phyloP scores from a whole-genome alignment of 2,888 invertebrate genomes.

The Lingula anatina region DNA sequence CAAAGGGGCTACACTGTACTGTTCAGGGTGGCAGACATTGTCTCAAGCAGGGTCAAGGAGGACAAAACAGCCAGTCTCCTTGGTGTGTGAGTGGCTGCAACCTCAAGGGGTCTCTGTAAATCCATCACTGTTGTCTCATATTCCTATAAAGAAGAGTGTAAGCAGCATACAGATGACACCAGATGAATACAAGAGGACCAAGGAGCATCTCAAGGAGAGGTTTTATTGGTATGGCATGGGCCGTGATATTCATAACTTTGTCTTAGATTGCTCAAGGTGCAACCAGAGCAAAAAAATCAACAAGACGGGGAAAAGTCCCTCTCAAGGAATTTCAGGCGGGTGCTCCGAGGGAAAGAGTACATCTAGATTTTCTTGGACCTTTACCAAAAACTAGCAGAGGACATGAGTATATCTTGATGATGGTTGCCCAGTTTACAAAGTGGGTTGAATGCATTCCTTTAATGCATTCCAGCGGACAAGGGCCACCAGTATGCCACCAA shows the following conservation, averaged over 20 bases:
- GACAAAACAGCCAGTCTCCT: background rate
- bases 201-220: too few relatives aligned
- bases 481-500: constrained; percentile 11
- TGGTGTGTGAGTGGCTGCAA: constrained; percentile 6
- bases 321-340: too few relatives aligned
- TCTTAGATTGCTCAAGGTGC: too few relatives aligned
- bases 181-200: too few relatives aligned
- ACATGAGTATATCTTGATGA: background rate
- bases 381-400: background rate
- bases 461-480: too few relatives aligned
- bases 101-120: constrained; percentile 5
- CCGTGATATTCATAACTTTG: too few relatives aligned
- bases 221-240: too few relatives aligned
- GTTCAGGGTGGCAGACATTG: constrained; percentile 4
- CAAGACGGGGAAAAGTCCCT: too few relatives aligned
- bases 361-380: constrained; percentile 1
- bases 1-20: constrained; percentile 7
- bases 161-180: constrained; percentile 1
- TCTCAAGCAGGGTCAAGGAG: constrained; percentile 5
- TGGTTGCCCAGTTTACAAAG: constrained; percentile 3
- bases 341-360: background rate
- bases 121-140: constrained; percentile 2
- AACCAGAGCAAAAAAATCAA: too few relatives aligned
- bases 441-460: too few relatives aligned
- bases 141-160: background rate